Base-by-base conservation (phyloP, 1,140 invertebrate species). In the Microplitis demolitor region DNA sequence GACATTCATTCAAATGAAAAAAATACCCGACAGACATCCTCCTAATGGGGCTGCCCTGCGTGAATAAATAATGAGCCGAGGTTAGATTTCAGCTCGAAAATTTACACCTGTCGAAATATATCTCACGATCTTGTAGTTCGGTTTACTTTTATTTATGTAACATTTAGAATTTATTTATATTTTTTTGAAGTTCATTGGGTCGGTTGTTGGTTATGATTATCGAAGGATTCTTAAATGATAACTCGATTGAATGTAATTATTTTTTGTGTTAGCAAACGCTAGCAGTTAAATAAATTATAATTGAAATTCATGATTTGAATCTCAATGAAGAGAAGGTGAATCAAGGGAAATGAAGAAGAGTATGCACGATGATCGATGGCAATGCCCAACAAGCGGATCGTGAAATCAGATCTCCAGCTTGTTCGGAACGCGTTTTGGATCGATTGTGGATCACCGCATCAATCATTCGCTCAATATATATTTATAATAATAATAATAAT, bases 371-470 rank as follows among this genome's bases (percentile, higher is more conserved):
- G 67, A 69, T 69, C 54, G 67, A 69, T 69, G 67, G n/a, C 31
- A 60, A 69, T 56, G 58, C 16, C 35, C 58, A 39, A 60, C 35
- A 34, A 35, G 35, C 31, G 66, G 35, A 68, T 53, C 50, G 50
- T 60, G 54, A 69, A 58, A 69, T 69, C 54, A 37, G 67, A 69
- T 60, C 67, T 56, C 9, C 53, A 69, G 33, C 6, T 60, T 37
- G 69, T 16, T 24, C 53, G 61, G 14, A 34, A 66, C 61, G 62
- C 62, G 50, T 66, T 64, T 64, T 45, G 51, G 35, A 61, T 70
- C 61, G 69, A 64, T 71, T 63, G 69, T 71, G 56, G 69, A 71
- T 71, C 69, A 71, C n/a, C 39, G 69, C 69, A 71, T 71, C 64
- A 71, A 71, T 71, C 69, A 71, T 8, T 16, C 9, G 64, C 14